Conservation (phyloP, 2,888 invertebrate species). For the Cylindroiulus punctatus region DNA sequence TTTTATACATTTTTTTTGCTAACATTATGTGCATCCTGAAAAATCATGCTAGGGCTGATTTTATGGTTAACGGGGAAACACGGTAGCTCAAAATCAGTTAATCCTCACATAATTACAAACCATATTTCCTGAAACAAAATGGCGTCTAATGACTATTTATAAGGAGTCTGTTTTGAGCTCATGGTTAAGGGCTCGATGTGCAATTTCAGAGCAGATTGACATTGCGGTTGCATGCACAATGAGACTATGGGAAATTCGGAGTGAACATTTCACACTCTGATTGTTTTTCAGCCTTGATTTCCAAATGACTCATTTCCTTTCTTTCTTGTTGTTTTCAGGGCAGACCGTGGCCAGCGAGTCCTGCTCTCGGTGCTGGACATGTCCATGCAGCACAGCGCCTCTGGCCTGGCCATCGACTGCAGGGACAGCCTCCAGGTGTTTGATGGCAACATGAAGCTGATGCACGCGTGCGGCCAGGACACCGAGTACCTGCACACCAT, state of each 20-base stretch:
- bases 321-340: slow-evolving; percentile 62
- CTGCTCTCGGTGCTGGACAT: slow-evolving; percentile 76
- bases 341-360: slow-evolving; percentile 73
- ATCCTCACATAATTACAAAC: no score
- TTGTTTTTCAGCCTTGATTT: not conserved
- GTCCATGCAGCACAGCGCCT: slow-evolving; percentile 69
- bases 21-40: no score
- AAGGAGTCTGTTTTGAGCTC: no score
- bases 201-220: not conserved
- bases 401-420: slow-evolving; percentile 68
- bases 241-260: not conserved
- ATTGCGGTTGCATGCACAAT: slow-evolving; percentile 22
- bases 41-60: no score
- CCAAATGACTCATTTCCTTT: not conserved
- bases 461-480: slow-evolving; percentile 59
- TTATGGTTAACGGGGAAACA: no score
- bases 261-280: slow-evolving; percentile 24
- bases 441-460: slow-evolving; percentile 59
- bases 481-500: slow-evolving; percentile 58
- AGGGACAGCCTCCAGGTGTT: slow-evolving; percentile 61
- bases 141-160: no score
- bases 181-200: not conserved
- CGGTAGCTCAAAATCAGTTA: no score
- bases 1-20: no score
- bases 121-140: no score